Conservation (phyloP, 2,113 vertebrate genomes). For the Ailuropoda melanoleuca region DNA sequence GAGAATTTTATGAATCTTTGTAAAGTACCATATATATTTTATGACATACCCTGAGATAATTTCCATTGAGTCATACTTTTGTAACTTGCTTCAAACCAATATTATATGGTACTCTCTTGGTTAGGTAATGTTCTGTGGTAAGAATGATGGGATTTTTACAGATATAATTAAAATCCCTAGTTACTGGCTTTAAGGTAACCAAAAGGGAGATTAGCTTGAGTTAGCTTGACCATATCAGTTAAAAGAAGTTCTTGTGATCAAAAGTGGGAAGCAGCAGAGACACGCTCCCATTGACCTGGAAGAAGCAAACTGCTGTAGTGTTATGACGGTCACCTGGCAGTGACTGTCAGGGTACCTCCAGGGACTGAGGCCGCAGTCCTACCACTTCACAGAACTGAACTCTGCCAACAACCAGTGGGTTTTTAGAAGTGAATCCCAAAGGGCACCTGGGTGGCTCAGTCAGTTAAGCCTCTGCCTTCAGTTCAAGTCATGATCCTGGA, state of each 20-base stretch:
- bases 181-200: background rate
- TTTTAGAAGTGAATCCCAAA: background rate
- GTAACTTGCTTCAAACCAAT: background rate
- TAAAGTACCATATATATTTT: background rate
- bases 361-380: background rate
- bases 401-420: background rate
- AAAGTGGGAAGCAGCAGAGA: background rate
- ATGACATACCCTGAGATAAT: background rate
- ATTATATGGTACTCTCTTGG: background rate
- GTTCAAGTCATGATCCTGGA: background rate
- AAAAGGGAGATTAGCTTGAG: background rate
- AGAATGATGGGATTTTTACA: background rate
- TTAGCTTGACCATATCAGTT: background rate
- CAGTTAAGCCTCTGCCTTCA: background rate
- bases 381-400: background rate
- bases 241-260: background rate
- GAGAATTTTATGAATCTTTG: background rate
- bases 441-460: background rate
- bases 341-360: background rate
- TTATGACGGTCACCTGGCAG: too few relatives aligned
- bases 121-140: background rate
- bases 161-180: background rate
- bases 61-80: background rate
- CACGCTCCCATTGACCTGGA: fast-evolving
- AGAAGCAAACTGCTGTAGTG: background rate